Evolutionary conservation across 2,113 vertebrate genomes (phyloP).

Genomic region (Cochlearius cochlearius): DNA sequence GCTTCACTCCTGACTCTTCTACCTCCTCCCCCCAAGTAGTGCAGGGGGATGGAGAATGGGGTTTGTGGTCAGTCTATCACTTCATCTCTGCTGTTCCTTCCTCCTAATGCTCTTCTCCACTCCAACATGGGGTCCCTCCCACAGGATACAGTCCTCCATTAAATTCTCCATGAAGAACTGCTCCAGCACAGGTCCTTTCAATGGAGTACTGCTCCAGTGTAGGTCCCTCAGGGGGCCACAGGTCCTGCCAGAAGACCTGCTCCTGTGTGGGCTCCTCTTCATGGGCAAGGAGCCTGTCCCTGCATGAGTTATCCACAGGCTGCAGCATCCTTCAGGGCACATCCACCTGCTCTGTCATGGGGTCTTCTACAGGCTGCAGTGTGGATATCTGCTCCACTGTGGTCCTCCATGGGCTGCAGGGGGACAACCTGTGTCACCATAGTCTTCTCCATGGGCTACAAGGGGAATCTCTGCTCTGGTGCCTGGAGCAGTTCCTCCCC

Average conservation of each 20-base stretch:
- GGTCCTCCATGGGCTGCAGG: neutral
- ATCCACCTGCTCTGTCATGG: neutral
- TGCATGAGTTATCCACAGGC: neutral
- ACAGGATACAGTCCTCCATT: neutral
- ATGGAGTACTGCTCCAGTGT: neutral
- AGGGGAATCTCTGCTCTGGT: neutral
- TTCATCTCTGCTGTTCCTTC: neutral
- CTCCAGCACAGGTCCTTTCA: neutral
- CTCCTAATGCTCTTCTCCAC: neutral
- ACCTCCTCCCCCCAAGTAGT: neutral
- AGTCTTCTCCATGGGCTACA: neutral
- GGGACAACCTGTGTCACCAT: neutral
- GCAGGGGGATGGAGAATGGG: neutral
- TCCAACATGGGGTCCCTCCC: neutral
- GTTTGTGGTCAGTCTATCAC: too few species aligned
- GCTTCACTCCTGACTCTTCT: neutral
- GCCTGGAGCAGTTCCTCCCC: neutral
- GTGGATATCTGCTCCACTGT: neutral
- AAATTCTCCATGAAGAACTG: neutral
- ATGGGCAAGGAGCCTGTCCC: neutral
- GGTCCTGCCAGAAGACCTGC: neutral
- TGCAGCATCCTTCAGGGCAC: neutral
- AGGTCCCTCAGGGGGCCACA: neutral
- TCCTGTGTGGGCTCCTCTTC: neutral
- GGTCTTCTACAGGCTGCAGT: neutral